A percentile compares a stretch with the other conserved stretches of the same genome.
Evolutionary conservation across 2,888 invertebrate genomes (phyloP).

Genomic region (Gandaritis pyraliata): DNA sequence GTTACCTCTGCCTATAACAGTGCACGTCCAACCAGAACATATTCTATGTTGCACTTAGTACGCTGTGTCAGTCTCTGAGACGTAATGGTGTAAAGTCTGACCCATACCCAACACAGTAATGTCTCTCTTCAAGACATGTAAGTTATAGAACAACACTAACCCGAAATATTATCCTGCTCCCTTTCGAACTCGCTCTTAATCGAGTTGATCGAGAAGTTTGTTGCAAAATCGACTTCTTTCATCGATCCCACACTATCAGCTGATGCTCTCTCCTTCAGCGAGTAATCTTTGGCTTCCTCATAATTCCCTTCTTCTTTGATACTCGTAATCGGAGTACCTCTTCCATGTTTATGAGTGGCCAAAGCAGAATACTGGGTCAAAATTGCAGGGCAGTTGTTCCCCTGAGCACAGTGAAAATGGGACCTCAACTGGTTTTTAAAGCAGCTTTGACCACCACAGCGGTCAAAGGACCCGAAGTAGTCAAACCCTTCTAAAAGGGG

Average conservation of each 20-base stretch:
- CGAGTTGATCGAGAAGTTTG: conserved; percentile 78
- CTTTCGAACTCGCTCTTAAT: conserved; percentile 80
- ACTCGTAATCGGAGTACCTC: conserved; percentile 76
- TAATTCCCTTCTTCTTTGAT: conserved; percentile 70
- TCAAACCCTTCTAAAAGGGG: conserved; percentile 94
- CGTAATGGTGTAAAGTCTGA: no score
- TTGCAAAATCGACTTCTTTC: conserved; percentile 70
- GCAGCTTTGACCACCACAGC: conserved; percentile 79
- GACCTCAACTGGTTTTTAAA: conserved; percentile 77
- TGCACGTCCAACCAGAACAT: no score
- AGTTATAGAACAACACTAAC: conserved; percentile 58
- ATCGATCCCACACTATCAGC: conserved; percentile 71
- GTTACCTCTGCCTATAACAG: no score
- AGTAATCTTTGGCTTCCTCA: conserved; percentile 82
- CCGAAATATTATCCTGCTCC: conserved; percentile 78
- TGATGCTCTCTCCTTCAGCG: conserved; percentile 77
- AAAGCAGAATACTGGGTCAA: conserved; percentile 79
- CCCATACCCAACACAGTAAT: no score
- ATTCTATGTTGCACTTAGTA: no score
- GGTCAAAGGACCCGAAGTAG: conserved; percentile 86
- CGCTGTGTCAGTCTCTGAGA: no score
- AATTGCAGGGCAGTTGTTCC: conserved; percentile 77
- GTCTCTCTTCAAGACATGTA: no score
- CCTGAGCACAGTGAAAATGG: conserved; percentile 81
- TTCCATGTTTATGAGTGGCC: conserved; percentile 79